Base-by-base conservation (phyloP, 2,888 invertebrate species). In the Caenorhabditis panamensis region DNA sequence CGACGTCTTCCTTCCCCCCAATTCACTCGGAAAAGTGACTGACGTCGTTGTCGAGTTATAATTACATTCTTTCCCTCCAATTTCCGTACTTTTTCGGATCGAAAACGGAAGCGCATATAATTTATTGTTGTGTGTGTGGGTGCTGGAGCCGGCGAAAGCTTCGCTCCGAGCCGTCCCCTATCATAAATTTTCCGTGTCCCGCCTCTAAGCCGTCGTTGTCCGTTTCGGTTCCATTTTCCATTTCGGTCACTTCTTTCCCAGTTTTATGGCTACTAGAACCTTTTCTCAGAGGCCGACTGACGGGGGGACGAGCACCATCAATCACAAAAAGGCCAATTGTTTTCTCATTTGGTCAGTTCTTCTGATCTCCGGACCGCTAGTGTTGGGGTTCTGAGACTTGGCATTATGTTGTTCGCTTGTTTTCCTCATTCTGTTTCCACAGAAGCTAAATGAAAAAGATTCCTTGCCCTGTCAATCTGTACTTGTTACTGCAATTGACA, bases 181-280 rank as follows among this genome's bases (percentile, higher is more conserved):
- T 71, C 78, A 78, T 72, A 66, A 71, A 62, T 79, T 71, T 72
- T 54, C 53, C 31, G 69, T 41, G 41, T 41, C 41, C 56, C 62
- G 26, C 53, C 22, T 56, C 63, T 26, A n/a, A 36, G 41, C 20
- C 44, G 51, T n/a, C 75, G 41, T 13, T 16, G 41, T 63, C 64
- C 56, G 56, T 59, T 72, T 66, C 66, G 28, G 54, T 58, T 49
- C 56, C 56, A 56, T 64, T 73, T 73, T 73, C 72, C 72, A 64
- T 72, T 72, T 72, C 64, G 73, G 73, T 73, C 73, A 73, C 64
- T 64, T 51, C 59, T 59, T 41, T 53, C 53, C 37, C 54, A 36
- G 9, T 58, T 66, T 73, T 66, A 64, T 73, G 64, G 64, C 49
- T 44, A 37, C 53, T 49, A 18, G 44, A 44, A 26, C 69, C 20